These are phyloP conservation scores for Drosophila prostipennis DNA, from an alignment of 2,888 invertebrate species.

Conservation along the genomic window DNA sequence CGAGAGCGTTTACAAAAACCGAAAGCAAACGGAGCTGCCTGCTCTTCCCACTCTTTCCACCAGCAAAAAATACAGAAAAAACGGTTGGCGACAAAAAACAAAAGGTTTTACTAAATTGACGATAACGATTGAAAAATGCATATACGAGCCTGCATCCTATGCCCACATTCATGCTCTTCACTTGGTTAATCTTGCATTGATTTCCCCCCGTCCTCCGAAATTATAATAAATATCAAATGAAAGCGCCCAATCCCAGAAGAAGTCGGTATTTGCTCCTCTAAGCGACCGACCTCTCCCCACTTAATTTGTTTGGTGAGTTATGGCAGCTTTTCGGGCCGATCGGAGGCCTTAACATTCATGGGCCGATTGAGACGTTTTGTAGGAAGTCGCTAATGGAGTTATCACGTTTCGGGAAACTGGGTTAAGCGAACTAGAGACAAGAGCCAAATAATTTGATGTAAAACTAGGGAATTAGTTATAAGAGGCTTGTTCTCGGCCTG, in stretches of 20 bases:
- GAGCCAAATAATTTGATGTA: slow-evolving; percentile 10
- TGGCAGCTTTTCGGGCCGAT: slow-evolving; percentile 30
- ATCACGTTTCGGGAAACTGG: slow-evolving; percentile 40
- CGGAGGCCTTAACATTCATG: slow-evolving; percentile 23
- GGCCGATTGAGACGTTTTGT: slow-evolving; percentile 45
- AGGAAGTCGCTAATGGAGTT: slow-evolving; percentile 43
- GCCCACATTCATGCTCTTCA: slow-evolving; percentile 29
- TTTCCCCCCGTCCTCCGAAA: slow-evolving; percentile 34
- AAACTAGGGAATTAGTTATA: slow-evolving; percentile 19
- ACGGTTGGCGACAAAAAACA: slow-evolving; percentile 45
- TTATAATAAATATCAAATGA: slow-evolving; percentile 55
- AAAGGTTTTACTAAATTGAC: slow-evolving; percentile 71
- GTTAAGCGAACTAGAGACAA: slow-evolving; percentile 30
- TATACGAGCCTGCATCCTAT: slow-evolving; percentile 22
- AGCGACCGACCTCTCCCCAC: slow-evolving; percentile 47
- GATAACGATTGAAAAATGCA: slow-evolving; percentile 74
- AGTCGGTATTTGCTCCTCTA: slow-evolving; percentile 4
- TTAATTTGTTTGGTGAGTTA: slow-evolving; percentile 47
- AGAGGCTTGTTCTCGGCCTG: slow-evolving; percentile 8
- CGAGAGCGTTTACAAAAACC: slow-evolving; percentile 66
- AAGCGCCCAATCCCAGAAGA: slow-evolving; percentile 16
- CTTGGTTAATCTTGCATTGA: slow-evolving; percentile 40
- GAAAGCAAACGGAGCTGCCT: slow-evolving; percentile 47
- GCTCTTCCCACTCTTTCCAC: slow-evolving; percentile 8
- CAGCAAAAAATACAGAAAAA: slow-evolving; percentile 6